Conservation (phyloP, 2,888 invertebrate species). For the Pollenia angustigena region DNA sequence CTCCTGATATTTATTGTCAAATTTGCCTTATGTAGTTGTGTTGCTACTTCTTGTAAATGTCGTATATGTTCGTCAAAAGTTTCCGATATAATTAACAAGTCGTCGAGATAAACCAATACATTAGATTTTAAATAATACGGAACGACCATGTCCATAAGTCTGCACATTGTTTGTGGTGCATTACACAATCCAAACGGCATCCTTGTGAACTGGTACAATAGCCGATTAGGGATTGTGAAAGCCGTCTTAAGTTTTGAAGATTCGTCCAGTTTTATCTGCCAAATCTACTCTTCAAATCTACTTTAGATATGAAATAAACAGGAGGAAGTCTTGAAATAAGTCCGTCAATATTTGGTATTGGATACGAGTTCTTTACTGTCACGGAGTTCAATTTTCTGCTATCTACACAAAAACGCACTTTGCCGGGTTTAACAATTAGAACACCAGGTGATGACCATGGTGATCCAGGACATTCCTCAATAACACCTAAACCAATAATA, state of each 20-base stretch:
- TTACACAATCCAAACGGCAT: background rate
- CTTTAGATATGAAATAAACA: background rate
- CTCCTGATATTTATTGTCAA: too few species aligned
- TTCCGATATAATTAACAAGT: too few species aligned
- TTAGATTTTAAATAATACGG: too few species aligned
- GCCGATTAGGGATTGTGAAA: background rate
- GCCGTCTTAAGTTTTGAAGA: background rate
- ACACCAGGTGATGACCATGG: background rate
- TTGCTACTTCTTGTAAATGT: too few species aligned
- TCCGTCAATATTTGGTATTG: slow-evolving; percentile 3
- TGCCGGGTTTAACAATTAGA: background rate
- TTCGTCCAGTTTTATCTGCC: too few species aligned
- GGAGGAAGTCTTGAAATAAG: slow-evolving; percentile 3
- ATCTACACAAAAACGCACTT: too few species aligned
- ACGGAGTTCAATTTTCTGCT: background rate
- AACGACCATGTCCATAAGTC: background rate
- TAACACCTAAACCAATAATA: background rate
- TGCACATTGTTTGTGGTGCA: background rate
- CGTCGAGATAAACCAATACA: slow-evolving; percentile 38
- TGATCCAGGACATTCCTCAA: too few species aligned
- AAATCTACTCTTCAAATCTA: too few species aligned
- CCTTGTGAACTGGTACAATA: background rate
- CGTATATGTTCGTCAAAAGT: too few species aligned
- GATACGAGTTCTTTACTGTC: background rate
- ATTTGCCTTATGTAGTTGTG: too few species aligned